phyloP scores from a whole-genome alignment of 2,797 vertebrate genomes.

The Prionace glauca region DNA sequence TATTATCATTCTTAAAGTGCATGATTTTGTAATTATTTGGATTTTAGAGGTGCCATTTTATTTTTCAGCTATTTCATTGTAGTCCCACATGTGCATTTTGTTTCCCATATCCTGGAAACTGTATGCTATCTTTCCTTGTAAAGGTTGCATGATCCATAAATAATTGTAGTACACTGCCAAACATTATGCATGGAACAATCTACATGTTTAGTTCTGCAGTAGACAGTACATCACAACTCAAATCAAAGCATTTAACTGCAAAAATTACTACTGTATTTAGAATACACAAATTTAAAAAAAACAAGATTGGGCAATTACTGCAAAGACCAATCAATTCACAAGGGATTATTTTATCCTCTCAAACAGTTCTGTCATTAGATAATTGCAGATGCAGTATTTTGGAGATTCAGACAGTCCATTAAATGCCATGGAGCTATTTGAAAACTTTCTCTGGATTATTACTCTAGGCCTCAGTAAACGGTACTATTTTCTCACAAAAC shows the following conservation, averaged over 20 bases:
- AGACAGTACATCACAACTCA: neutral
- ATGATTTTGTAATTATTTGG: neutral
- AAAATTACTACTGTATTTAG: neutral
- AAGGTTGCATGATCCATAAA: neutral
- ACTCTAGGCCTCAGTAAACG: neutral
- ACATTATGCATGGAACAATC: neutral
- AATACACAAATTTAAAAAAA: neutral
- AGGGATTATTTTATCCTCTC: neutral
- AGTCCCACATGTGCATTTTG: neutral
- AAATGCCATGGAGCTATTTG: neutral
- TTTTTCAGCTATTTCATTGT: neutral
- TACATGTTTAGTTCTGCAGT: neutral
- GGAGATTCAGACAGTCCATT: neutral
- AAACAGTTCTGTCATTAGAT: too few species aligned
- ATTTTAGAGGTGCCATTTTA: neutral
- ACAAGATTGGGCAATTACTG: neutral
- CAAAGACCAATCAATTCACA: neutral
- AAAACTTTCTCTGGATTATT: neutral
- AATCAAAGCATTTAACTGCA: neutral
- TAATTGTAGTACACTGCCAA: neutral
- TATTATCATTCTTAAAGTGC: neutral
- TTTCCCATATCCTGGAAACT: neutral
- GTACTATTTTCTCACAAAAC: neutral
- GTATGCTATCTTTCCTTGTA: neutral
- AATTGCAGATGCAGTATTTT: neutral